phyloP scores from a whole-genome alignment of 2,888 invertebrate genomes.

The Drosophila recens region DNA sequence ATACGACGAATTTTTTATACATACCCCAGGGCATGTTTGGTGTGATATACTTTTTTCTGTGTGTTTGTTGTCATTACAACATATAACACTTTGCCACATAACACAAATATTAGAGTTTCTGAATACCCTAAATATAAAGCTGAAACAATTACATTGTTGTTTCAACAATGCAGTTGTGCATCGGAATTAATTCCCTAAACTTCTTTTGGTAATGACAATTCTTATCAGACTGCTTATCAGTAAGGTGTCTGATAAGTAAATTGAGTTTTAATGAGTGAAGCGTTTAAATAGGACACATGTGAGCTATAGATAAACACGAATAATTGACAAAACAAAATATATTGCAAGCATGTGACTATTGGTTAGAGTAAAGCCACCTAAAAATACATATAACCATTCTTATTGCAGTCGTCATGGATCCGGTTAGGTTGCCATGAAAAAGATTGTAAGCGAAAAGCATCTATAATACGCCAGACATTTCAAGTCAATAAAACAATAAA shows the following conservation, averaged over 20 bases:
- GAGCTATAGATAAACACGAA: conserved; percentile 24
- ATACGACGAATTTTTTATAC: too few relatives aligned
- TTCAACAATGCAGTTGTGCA: neutral
- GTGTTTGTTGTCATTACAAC: too few relatives aligned
- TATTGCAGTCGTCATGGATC: neutral
- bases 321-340: conserved; percentile 18
- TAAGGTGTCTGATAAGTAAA: conserved; percentile 36
- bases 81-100: too few relatives aligned
- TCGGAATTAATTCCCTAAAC: conserved; percentile 1
- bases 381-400: neutral
- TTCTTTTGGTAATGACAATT: neutral
- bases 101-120: too few relatives aligned
- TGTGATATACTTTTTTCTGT: too few relatives aligned
- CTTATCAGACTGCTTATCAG: conserved; percentile 29
- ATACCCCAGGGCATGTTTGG: too few relatives aligned
- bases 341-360: conserved; percentile 29
- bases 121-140: too few relatives aligned
- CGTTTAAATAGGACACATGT: conserved; percentile 19
- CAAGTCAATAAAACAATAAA: conserved; percentile 14
- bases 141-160: conserved; percentile 1
- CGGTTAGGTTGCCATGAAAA: neutral
- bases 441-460: neutral
- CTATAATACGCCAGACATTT: neutral
- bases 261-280: conserved; percentile 56
- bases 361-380: neutral